Evolutionary conservation across 2,888 invertebrate species (phyloP).

Genomic region (Ectropis crepuscularia): DNA sequence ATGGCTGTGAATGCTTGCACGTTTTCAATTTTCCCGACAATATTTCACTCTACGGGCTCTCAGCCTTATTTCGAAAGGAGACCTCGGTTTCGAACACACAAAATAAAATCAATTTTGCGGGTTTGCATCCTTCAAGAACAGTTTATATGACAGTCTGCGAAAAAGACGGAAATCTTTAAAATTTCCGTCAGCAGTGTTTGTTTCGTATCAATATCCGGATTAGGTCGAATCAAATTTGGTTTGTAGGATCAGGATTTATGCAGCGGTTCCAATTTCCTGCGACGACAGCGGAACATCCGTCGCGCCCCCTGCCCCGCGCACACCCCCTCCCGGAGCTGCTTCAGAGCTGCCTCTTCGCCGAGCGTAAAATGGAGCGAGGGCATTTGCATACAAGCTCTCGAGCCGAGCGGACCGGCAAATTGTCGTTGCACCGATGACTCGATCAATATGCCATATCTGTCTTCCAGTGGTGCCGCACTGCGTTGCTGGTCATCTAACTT

Average conservation of each 20-base stretch:
- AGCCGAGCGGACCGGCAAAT: slow-evolving; percentile 81
- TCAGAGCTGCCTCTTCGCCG: slow-evolving; percentile 54
- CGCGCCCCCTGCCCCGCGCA: slow-evolving; percentile 51
- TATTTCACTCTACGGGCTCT: slow-evolving; percentile 70
- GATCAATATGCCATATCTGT: slow-evolving; percentile 75
- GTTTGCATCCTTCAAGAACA: slow-evolving; percentile 35
- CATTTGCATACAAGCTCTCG: slow-evolving; percentile 81
- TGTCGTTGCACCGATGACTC: slow-evolving; percentile 79
- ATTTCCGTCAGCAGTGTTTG: slow-evolving; percentile 66
- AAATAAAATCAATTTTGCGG: slow-evolving; percentile 54
- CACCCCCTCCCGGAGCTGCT: slow-evolving; percentile 41
- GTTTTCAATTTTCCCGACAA: slow-evolving; percentile 77
- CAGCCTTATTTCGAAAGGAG: slow-evolving; percentile 59
- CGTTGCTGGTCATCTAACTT: slow-evolving; percentile 40
- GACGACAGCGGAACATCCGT: slow-evolving; percentile 81
- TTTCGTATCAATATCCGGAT: slow-evolving; percentile 84
- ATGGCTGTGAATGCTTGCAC: slow-evolving; percentile 71
- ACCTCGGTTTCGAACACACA: slow-evolving; percentile 57
- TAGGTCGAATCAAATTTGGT: slow-evolving; percentile 82
- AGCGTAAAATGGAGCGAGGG: slow-evolving; percentile 77
- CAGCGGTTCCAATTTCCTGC: slow-evolving; percentile 84
- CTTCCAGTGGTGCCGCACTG: slow-evolving; percentile 46
- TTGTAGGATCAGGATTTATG: slow-evolving; percentile 82
- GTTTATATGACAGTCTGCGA: slow-evolving; percentile 36
- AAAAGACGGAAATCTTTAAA: slow-evolving; percentile 57